Base-by-base conservation (phyloP, 2,888 invertebrate species). In the Cheilosia soror region DNA sequence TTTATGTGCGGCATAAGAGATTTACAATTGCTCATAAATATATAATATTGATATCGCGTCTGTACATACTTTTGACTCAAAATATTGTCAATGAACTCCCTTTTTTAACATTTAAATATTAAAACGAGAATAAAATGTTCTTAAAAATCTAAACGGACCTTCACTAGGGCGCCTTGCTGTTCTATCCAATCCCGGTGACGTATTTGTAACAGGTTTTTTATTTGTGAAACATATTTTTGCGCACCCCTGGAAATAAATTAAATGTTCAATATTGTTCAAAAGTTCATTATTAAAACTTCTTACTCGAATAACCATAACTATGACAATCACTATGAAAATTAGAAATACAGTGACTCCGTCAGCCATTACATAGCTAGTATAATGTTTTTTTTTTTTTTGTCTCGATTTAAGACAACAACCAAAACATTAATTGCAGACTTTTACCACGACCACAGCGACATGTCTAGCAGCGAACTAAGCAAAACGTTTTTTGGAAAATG, bases 241-340 rank as follows among this genome's bases (percentile, higher is more conserved):
- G 11, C 44, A 20, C 66, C 58, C 65, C 72, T 79, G 42, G 33
- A 72, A 25, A 20, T 29, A 40, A 1, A 20, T 11, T 37, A 47
- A 29, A 31, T 27, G 4, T n/a, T 49, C 20, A n/a, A 20, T 9
- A 33, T 11, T n/a, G 51, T 15, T 7, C 11, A 20, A 6, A 31
- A 40, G n/a, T 49, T 13, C 5, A n/a, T 44, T n/a, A 20, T 4
- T 47, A 47, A 13, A 29, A 31, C 15, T 0, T 25, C 72, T 79
- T 66, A 79, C 79, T 65, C 79, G 57, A 44, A 79, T 27, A 49
- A 72, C 20, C 4, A 66, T 13, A 42, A 72, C 33, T n/a, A 79
- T 66, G 42, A 60, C 33, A 5, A 79, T 27, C 33, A 37, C 37
- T 33, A 72, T 42, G 4, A 79, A 42, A 4, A 72, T 53, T 25